Evolutionary conservation across 2,888 invertebrate species (phyloP), one percentile per base, ranked within the genome.

Genomic region (Trissolcus brochymenae): DNA sequence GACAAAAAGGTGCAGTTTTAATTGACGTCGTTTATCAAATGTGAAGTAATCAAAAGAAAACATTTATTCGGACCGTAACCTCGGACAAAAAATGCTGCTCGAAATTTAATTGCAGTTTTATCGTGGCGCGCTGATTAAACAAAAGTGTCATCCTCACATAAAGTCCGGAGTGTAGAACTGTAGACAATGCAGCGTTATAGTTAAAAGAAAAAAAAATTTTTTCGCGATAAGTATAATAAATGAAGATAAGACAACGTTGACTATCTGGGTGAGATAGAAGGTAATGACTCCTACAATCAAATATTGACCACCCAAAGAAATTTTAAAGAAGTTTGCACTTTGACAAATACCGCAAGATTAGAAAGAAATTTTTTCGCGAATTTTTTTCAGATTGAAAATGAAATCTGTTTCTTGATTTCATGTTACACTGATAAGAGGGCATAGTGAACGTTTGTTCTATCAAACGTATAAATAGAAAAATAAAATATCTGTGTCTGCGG

Each of bases 221-320:
- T 7, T 35, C 51, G 61, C 14, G 61, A 61, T 61, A 61, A 61
- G 21, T 19, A n/a, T n/a, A 50, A 21, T 29, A 54, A n/a, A 17
- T n/a, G 51, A 50, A 35, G 61, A 61, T 61, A 61, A 61, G 61
- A 61, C 61, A 61, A 41, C 9, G 21, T 14, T 49, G 35, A 46
- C 49, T 51, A 61, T 51, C 51, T 61, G 13, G 11, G 21, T 6
- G 51, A 61, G 35, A 61, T 25, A 25, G 25, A 51, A 51, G 25
- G 61, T 46, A 61, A 61, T 61, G 61, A 61, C 61, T 61, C 40
- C 19, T 41, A 25, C 51, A 29, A 51, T 51, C 51, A 61, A 61
- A 61, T 61, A 61, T 61, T 61, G 61, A 61, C 61, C 61, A 19
- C 29, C 7, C n/a, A 17, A 17, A 51, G 51, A n/a, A 35, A 51